Evolutionary conservation across 2,888 invertebrate genomes (phyloP).

Genomic region (Lasioglossum vierecki): DNA sequence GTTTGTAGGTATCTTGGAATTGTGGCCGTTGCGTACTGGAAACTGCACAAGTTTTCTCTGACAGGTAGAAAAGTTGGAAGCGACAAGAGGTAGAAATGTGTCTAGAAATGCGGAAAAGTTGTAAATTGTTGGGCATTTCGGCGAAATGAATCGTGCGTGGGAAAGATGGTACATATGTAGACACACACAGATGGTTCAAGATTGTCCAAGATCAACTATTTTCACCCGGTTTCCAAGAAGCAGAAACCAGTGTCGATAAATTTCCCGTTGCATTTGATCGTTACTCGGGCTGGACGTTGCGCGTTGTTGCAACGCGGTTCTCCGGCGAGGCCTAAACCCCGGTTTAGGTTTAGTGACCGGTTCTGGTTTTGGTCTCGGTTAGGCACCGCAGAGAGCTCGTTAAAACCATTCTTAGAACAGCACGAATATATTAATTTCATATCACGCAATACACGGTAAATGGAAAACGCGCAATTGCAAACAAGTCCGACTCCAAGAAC

Average conservation of each 20-base stretch:
- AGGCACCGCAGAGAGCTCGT: conserved; percentile 10
- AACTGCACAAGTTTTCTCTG: no score
- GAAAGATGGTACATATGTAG: no score
- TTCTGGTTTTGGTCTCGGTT: not conserved
- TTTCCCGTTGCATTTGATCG: not conserved
- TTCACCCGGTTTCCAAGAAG: not conserved
- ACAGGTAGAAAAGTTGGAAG: not conserved
- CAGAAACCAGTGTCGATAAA: not conserved
- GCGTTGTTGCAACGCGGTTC: not conserved
- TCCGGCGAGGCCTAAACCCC: not conserved
- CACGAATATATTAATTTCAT: conserved; percentile 15
- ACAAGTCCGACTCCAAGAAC: not conserved
- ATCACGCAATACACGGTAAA: conserved; percentile 3
- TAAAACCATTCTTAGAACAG: conserved; percentile 37
- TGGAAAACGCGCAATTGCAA: not conserved
- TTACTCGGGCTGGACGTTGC: not conserved
- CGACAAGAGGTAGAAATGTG: not conserved
- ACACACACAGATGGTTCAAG: not conserved
- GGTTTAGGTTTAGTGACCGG: no score
- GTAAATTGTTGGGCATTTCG: no score
- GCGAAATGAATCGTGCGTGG: no score
- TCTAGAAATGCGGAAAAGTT: not conserved
- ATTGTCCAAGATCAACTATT: not conserved
- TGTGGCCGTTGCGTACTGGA: not conserved
- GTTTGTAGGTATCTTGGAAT: not conserved